Base-by-base conservation (phyloP, 1,140 invertebrate genomes). In the Drosophila lowei region DNA sequence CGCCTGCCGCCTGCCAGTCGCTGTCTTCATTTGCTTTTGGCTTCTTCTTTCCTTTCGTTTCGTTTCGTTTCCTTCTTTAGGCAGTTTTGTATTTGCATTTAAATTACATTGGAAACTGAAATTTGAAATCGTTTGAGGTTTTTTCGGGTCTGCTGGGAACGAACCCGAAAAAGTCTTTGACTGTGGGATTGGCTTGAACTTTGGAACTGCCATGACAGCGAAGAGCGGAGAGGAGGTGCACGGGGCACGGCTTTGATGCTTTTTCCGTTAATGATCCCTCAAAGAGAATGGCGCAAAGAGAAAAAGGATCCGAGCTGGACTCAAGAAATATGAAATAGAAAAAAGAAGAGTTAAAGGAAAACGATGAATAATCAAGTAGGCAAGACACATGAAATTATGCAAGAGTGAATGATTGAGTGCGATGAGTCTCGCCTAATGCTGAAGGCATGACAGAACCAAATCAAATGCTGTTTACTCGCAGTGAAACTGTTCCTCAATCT, bases 61-160 rank as follows among this genome's bases (percentile, higher is more conserved):
- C 2, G 7, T 3, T 34, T 41, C 43, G 16, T 23, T 47, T 25
- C 9, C 23, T 25, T 38, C 21, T 21, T 15, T 28, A 41, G 65
- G 15, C 46, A 46, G 18, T 41, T 47, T 63, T 63, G 76, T 61
- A 83, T 81, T 81, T 81, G 79, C 78, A 81, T 81, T 81, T 81
- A 81, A 83, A 83, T 81, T 83, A 73, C 63, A 62, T 78, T 75
- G 53, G 55, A 71, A 72, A 50, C 48, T 61, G 44, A 53, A 61
- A 56, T 64, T 59, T 46, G 50, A 70, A 76, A 43, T 34, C 38
- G 21, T 63, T 62, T 72, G 58, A 30, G 38, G 52, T 72, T 58
- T 38, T 41, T 28, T 57, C 1, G 52, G 49, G 23, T 56, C 62
- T 68, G 62, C 50, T 68, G 65, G 65, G 62, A 68, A 41, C 30